A percentile compares a stretch with the other conserved stretches of the same genome.
phyloP scores from a whole-genome alignment of 2,797 vertebrate genomes.

The Erithacus rubecula region DNA sequence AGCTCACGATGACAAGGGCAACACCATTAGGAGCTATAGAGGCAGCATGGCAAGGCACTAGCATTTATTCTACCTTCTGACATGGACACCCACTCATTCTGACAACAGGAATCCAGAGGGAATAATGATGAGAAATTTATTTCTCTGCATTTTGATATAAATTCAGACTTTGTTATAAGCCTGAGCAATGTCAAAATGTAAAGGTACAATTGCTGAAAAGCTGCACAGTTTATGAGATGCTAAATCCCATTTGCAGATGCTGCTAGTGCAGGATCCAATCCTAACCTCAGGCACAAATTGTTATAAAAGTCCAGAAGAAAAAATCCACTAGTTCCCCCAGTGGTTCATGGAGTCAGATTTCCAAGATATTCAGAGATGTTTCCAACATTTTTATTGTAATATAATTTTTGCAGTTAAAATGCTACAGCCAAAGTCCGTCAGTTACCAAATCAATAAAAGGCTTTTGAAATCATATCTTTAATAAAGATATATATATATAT shows the following conservation, averaged over 20 bases:
- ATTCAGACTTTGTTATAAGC: neutral
- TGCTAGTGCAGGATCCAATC: neutral
- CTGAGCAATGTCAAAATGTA: neutral
- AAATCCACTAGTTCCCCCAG: neutral
- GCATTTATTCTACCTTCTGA: conserved; percentile 46
- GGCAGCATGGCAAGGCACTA: conserved; percentile 3
- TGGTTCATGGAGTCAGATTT: neutral
- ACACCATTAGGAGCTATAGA: neutral
- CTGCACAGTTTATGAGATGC: neutral
- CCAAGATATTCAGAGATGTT: neutral
- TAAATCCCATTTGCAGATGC: neutral
- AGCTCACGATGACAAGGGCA: neutral
- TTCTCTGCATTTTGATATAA: neutral
- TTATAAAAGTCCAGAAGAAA: neutral
- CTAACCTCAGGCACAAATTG: neutral
- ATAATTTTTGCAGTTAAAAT: neutral
- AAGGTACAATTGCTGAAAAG: neutral
- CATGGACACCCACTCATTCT: conserved; percentile 21
- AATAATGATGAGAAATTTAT: neutral
- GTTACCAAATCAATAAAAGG: neutral
- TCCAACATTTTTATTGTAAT: neutral
- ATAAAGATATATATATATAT: neutral
- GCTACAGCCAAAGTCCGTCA: neutral
- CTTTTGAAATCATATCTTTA: neutral
- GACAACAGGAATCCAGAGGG: conserved; percentile 21